Percentiles rank a stretch among this genome's conserved stretches.
Conservation (phyloP, 2,797 vertebrate species). For the Oryzias dopingdopingensis region DNA sequence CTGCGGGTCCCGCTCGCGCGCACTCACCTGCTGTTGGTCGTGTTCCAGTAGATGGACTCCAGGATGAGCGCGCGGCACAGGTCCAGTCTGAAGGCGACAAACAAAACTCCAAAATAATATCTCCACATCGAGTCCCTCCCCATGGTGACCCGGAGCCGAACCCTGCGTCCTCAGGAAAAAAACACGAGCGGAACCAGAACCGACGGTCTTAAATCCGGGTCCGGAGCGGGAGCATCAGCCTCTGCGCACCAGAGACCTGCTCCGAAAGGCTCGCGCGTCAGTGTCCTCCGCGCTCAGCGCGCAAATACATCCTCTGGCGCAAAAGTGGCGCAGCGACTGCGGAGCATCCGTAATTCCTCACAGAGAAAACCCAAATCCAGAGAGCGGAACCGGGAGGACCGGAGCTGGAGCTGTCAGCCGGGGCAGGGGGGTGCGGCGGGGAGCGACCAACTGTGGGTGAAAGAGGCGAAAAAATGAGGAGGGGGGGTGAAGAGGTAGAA, state of each 20-base stretch:
- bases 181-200: slow-evolving; percentile 3
- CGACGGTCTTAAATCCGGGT: slow-evolving; percentile 61
- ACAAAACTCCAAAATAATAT: slow-evolving; percentile 91
- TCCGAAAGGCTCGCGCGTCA: slow-evolving; percentile 48
- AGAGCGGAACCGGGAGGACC: slow-evolving; percentile 47
- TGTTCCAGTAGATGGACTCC: slow-evolving; percentile 99
- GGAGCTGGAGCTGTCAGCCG: slow-evolving; percentile 42
- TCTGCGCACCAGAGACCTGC: slow-evolving; percentile 61
- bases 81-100: slow-evolving; percentile 91
- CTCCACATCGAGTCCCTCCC: slow-evolving; percentile 89
- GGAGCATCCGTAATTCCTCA: slow-evolving; percentile 64
- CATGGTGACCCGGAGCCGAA: slow-evolving; percentile 77
- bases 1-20: slow-evolving; percentile 5
- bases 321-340: slow-evolving; percentile 43
- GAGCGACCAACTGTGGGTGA: slow-evolving; percentile 58
- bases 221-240: slow-evolving; percentile 54
- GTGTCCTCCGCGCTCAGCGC: slow-evolving; percentile 59
- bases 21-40: slow-evolving; percentile 97
- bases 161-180: slow-evolving; percentile 26
- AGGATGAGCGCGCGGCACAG: slow-evolving; percentile 90
- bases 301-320: slow-evolving; percentile 50
- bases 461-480: slow-evolving; percentile 52
- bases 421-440: slow-evolving; percentile 35
- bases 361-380: slow-evolving; percentile 23
- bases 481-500: slow-evolving; percentile 60